Evolutionary conservation across 2,113 vertebrate genomes (phyloP).

Genomic region (Lepidothrix coronata): DNA sequence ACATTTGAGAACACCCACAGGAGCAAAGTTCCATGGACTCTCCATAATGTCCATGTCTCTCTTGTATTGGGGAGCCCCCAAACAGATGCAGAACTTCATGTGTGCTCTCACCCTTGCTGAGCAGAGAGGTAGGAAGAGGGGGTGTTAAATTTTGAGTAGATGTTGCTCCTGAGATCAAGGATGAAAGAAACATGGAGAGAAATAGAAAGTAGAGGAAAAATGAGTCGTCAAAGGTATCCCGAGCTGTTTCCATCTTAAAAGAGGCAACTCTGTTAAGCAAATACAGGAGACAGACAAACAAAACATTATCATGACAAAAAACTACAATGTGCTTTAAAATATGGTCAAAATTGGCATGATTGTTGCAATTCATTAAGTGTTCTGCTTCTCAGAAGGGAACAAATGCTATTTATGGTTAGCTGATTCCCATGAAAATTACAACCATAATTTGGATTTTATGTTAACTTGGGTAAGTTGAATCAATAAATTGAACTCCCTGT

Average conservation of each 20-base stretch:
- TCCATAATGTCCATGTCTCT: fast-evolving
- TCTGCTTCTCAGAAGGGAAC: not conserved
- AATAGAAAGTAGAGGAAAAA: not conserved
- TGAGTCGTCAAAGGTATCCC: not conserved
- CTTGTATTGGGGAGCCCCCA: not conserved
- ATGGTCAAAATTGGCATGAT: not conserved
- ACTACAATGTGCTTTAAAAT: not conserved
- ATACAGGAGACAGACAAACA: not conserved
- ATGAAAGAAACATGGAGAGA: not conserved
- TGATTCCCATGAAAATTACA: not conserved
- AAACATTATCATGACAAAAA: not conserved
- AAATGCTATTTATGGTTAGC: not conserved
- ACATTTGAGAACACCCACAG: not conserved
- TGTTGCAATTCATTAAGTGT: not conserved
- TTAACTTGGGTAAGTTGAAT: not conserved
- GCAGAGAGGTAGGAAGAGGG: not conserved
- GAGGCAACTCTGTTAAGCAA: not conserved
- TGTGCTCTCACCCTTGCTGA: not conserved
- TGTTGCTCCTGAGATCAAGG: not conserved
- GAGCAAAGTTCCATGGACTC: not conserved
- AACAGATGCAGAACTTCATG: not conserved
- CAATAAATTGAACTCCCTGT: not conserved
- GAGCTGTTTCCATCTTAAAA: not conserved
- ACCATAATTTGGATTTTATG: not conserved
- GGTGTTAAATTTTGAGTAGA: not conserved